Percentiles rank a stretch among this genome's conserved stretches.
These are phyloP conservation scores for Linnaemya vulpina DNA, from an alignment of 2,888 invertebrate species.

Conservation along the genomic window DNA sequence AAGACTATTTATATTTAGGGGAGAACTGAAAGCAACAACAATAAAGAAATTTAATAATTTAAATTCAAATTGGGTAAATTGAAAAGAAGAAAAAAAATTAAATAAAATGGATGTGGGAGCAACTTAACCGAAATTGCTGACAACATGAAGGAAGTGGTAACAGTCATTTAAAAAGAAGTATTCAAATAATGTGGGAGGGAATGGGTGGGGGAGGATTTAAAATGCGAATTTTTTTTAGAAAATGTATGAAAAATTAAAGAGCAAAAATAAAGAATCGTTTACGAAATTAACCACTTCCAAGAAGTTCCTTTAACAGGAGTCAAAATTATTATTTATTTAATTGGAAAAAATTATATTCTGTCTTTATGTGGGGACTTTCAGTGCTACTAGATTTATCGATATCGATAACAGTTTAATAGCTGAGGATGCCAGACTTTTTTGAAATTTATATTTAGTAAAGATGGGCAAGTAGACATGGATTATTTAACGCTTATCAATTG, in stretches of 20 bases:
- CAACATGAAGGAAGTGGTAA: not conserved
- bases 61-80: conserved; percentile 9
- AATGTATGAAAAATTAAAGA: not conserved
- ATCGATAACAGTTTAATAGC: too few relatives aligned
- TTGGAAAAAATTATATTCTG: too few relatives aligned
- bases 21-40: not conserved
- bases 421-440: too few relatives aligned
- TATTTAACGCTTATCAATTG: too few relatives aligned
- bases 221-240: not conserved
- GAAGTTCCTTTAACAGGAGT: too few relatives aligned
- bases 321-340: too few relatives aligned
- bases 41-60: not conserved
- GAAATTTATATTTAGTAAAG: too few relatives aligned
- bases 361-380: too few relatives aligned
- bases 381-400: too few relatives aligned
- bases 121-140: not conserved
- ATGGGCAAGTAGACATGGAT: too few relatives aligned
- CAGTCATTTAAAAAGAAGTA: not conserved
- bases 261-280: not conserved
- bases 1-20: not conserved
- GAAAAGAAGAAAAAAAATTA: too few relatives aligned
- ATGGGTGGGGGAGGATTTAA: not conserved
- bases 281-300: not conserved
- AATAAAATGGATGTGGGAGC: not conserved
- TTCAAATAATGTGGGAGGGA: not conserved